These are phyloP conservation scores for Enteromius fasciolatus DNA, from an alignment of 2,797 vertebrate species.

Conservation along the genomic window DNA sequence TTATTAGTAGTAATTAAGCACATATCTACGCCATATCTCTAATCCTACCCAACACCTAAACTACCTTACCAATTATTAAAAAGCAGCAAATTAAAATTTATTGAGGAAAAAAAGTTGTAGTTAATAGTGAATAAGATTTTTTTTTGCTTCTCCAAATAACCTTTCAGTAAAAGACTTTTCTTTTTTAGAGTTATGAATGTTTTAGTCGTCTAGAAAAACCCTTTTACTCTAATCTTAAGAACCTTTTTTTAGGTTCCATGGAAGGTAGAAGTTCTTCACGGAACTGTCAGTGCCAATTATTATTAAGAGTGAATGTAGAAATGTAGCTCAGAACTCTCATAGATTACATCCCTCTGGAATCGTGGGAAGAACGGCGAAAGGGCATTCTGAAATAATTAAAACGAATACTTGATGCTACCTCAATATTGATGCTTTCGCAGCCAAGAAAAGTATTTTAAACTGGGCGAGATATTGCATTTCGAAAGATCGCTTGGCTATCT, in stretches of 20 bases:
- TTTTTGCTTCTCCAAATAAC: neutral
- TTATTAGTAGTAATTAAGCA: too few relatives aligned
- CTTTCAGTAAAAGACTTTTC: neutral
- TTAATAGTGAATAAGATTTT: too few relatives aligned
- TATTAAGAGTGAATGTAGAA: constrained; percentile 15
- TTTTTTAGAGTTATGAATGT: neutral
- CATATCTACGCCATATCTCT: too few relatives aligned
- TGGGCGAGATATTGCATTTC: constrained; percentile 15
- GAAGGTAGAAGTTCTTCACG: neutral
- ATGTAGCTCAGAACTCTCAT: neutral
- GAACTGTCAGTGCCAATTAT: neutral
- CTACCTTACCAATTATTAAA: too few relatives aligned
- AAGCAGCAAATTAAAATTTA: too few relatives aligned
- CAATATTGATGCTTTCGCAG: neutral
- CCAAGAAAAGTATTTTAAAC: constrained; percentile 12
- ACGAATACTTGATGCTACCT: constrained; percentile 1
- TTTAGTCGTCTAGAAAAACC: neutral
- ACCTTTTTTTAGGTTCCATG: neutral
- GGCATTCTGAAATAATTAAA: constrained; percentile 14
- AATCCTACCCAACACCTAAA: too few relatives aligned
- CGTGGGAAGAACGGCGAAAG: constrained; percentile 5
- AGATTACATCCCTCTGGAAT: constrained; percentile 11
- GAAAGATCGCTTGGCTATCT: constrained; percentile 8
- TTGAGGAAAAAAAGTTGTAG: too few relatives aligned
- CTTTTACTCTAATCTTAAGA: neutral